phyloP scores from a whole-genome alignment of 2,113 vertebrate species.

The Trinectes maculatus region DNA sequence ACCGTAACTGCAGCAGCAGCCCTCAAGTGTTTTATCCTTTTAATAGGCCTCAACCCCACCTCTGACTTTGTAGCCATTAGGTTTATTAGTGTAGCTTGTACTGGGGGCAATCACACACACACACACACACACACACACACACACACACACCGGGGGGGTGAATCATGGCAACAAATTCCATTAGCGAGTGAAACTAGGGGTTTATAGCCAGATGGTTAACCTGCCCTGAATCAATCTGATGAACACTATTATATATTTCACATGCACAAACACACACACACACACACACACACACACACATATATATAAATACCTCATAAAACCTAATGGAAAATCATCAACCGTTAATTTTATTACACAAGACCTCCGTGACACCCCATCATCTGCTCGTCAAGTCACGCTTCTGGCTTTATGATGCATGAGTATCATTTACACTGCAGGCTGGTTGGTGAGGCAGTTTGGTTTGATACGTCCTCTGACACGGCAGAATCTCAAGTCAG shows the following conservation, averaged over 20 bases:
- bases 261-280: conserved; percentile 19
- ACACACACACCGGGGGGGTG: conserved; percentile 21
- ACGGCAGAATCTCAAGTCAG: conserved; percentile 4
- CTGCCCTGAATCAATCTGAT: conserved; percentile 64
- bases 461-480: conserved; percentile 29
- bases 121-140: conserved; percentile 9
- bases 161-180: conserved; percentile 63
- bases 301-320: conserved; percentile 57
- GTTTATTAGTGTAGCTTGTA: conserved; percentile 67
- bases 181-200: conserved; percentile 61
- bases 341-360: conserved; percentile 64
- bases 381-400: conserved; percentile 37
- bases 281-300: conserved; percentile 14
- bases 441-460: conserved; percentile 17
- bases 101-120: conserved; percentile 1
- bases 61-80: conserved; percentile 70
- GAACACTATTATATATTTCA: conserved; percentile 24
- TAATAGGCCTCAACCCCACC: conserved; percentile 56
- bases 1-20: conserved; percentile 31
- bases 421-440: conserved; percentile 48
- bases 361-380: conserved; percentile 54
- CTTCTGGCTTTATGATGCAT: conserved; percentile 46
- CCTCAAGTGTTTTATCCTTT: conserved; percentile 38
- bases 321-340: conserved; percentile 73
- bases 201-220: conserved; percentile 77